Conservation (phyloP, 1,140 invertebrate species). For the Cotesia chilonis region DNA sequence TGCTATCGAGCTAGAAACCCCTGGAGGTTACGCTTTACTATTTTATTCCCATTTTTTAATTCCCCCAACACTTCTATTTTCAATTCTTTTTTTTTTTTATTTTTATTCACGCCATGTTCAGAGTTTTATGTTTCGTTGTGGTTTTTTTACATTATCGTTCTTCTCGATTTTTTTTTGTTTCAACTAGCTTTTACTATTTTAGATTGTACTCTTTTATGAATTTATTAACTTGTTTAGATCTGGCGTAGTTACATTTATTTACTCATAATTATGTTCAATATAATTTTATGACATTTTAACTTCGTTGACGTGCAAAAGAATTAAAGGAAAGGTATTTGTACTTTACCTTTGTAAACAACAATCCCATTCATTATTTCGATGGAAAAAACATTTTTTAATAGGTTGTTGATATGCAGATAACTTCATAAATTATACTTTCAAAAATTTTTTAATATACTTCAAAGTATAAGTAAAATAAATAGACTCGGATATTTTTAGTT, state of each 20-base stretch:
- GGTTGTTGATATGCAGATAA: neutral
- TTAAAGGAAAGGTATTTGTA: too few species aligned
- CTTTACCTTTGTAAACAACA: too few species aligned
- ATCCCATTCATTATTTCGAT: too few species aligned
- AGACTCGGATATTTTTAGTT: slow-evolving; percentile 31
- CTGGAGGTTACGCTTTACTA: slow-evolving; percentile 38
- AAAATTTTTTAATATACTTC: neutral
- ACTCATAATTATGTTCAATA: too few species aligned
- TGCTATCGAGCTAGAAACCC: slow-evolving; percentile 4
- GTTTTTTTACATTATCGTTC: slow-evolving; percentile 34
- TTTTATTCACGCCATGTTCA: slow-evolving; percentile 45
- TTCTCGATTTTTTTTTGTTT: slow-evolving; percentile 20
- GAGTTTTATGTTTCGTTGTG: slow-evolving; percentile 41
- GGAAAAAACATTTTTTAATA: too few species aligned
- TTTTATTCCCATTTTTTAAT: slow-evolving; percentile 47
- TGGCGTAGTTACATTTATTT: too few species aligned
- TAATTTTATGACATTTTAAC: too few species aligned
- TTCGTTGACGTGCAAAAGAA: too few species aligned
- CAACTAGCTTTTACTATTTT: slow-evolving; percentile 1
- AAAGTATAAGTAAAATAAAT: neutral
- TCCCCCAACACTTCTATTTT: slow-evolving; percentile 24
- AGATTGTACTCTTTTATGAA: slow-evolving; percentile 31
- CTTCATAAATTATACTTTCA: neutral
- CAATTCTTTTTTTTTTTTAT: slow-evolving; percentile 7
- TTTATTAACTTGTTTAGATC: neutral